A percentile compares a stretch with the other conserved stretches of the same genome.
Conservation (phyloP, 64 coral and sea anemone species). For the Pocillopora verrucosa region DNA sequence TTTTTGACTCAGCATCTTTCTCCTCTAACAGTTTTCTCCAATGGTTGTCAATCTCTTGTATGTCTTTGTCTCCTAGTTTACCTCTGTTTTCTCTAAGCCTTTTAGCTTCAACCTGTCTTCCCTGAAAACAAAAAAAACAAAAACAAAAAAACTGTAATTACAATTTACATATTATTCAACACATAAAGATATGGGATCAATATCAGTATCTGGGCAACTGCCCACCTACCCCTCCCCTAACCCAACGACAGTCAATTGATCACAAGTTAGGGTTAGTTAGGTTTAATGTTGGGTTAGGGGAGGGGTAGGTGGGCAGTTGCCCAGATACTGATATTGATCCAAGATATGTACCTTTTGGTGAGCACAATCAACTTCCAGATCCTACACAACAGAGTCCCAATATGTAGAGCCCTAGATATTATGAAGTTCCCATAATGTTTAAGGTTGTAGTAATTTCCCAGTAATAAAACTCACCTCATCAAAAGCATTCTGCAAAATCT, state of each 20-base stretch:
- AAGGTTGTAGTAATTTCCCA: neutral
- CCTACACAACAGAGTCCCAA: too few species aligned
- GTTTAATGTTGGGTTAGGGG: too few species aligned
- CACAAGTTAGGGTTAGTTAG: too few species aligned
- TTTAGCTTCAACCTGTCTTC: slow-evolving; percentile 21
- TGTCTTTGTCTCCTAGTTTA: slow-evolving; percentile 8
- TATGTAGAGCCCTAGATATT: too few species aligned
- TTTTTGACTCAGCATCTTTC: slow-evolving; percentile 4
- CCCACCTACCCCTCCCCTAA: too few species aligned
- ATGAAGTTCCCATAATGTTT: too few species aligned
- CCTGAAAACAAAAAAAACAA: neutral
- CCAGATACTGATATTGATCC: too few species aligned
- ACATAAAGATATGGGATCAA: too few species aligned
- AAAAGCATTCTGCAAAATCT: slow-evolving; percentile 68
- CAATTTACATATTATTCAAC: neutral
- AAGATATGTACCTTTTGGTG: too few species aligned
- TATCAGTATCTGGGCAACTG: too few species aligned
- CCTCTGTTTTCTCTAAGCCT: slow-evolving; percentile 11
- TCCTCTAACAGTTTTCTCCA: slow-evolving; percentile 7
- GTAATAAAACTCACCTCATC: slow-evolving; percentile 64
- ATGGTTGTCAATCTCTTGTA: slow-evolving; percentile 5
- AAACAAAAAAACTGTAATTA: neutral
- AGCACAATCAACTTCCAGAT: neutral
- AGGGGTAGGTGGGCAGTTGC: too few species aligned
- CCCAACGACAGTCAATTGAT: too few species aligned